Base-by-base conservation (phyloP, 2,113 vertebrate genomes). In the Oncorhynchus kisutch region DNA sequence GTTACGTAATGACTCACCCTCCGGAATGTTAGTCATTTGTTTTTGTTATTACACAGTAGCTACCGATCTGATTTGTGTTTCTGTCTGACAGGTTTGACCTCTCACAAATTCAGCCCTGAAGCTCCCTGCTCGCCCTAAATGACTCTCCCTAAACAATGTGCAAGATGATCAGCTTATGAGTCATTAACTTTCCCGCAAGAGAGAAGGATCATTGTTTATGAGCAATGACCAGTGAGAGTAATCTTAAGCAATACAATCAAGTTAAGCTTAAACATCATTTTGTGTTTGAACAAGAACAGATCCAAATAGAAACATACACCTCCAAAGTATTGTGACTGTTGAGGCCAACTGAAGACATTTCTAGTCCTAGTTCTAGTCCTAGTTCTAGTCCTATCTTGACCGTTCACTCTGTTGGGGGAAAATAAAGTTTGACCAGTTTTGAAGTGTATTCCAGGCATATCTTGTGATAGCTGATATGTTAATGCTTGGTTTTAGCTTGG, bases 41-140 rank as follows among this genome's bases (percentile, higher is more conserved):
- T 88, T 76, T 89, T 85, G 73, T 72, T 82, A 73, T 85, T 86
- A 86, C 77, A 76, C 57, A 78, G 82, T 77, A 76, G 73, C 66
- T 65, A 77, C 20, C 48, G 57, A 85, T 82, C 70, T 75, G 67
- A 88, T 87, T 81, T 80, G 67, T 71, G 14, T 24, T 67, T 73
- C 20, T 72, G 70, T 75, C 39, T 45, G 39, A 45, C 62, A 73
- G 62, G 62, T 75, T 71, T 83, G 72, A 81, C 72, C 76, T 82
- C 31, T 72, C 59, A 49, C 60, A 8, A 25, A 76, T 71, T 31
- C 60, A 57, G 70, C 24, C n/a, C 59, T 70, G 7, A 34, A 62
- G 45, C 64, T 25, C 73, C 75, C 77, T 27, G 22, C 24, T 16
- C 65, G 24, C 65, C 27, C 25, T 25, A 31, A 31, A 73, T 34